Evolutionary conservation across 1,140 invertebrate genomes (phyloP), one percentile per base, ranked within the genome.

Genomic region (Drosophila setifemur): DNA sequence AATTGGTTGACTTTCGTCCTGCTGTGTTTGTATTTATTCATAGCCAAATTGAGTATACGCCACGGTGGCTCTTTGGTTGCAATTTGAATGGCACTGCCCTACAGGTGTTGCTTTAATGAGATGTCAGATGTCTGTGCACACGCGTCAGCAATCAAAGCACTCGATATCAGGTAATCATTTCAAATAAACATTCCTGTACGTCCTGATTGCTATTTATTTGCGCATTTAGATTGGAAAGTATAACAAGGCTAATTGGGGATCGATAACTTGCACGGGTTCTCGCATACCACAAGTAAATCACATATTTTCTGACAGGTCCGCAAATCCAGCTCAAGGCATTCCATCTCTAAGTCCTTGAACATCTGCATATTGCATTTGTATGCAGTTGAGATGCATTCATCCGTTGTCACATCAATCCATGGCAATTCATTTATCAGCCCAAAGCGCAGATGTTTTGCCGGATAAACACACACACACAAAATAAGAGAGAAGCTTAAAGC

Each of bases 61-160:
- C 31, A 12, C 40, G 40, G 39, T 40, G 55, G 21, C 54, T 26
- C 8, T 11, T 8, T 7, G 19, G 18, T 1, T 60, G 25, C 23
- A 7, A 33, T 29, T 28, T n/a, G 19, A 57, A 21, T 35, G 16
- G 29, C 7, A 25, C 0, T 37, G 16, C 2, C n/a, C 25, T 25
- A 14, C 43, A 19, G 57, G 18, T 9, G 33, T 29, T 29, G 31
- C 26, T 64, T 64, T 49, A 64, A 63, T 63, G 33, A 64, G 31
- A 1, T 7, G 16, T 9, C 9, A 7, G 4, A 16, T 45, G 12
- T 23, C 33, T 21, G 7, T 7, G 11, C 2, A 37, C 21, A 37
- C 39, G 69, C 25, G 4, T 28, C 12, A 37, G 14, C 25, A 73
- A 49, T 73, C 58, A 73, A 73, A 73, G 58, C 29, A 12, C 49